A percentile compares a stretch with the other conserved stretches of the same genome.
Conservation (phyloP, 2,113 vertebrate species). For the Hystrix brachyura region DNA sequence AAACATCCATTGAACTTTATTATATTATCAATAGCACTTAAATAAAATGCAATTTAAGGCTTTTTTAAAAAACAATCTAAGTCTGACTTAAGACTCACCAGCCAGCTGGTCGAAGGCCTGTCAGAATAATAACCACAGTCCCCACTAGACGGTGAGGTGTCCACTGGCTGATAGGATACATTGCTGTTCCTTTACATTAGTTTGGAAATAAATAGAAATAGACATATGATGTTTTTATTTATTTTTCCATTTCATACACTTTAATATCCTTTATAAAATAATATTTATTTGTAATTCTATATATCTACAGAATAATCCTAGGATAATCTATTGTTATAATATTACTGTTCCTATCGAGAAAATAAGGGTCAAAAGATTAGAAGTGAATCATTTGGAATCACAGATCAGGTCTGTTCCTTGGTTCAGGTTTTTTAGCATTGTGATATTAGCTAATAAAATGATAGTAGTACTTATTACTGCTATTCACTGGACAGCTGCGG, state of each 20-base stretch:
- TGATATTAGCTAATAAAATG: background rate
- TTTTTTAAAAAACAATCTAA: constrained; percentile 10
- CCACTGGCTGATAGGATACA: background rate
- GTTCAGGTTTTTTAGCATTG: background rate
- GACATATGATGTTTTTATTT: background rate
- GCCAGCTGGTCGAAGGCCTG: constrained; percentile 36
- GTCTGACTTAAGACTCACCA: constrained; percentile 43
- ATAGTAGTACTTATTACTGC: background rate
- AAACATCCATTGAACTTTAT: constrained; percentile 72
- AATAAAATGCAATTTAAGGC: constrained; percentile 73
- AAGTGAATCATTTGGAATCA: background rate
- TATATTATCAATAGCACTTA: constrained; percentile 79
- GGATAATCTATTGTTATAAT: background rate
- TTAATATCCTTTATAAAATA: constrained; percentile 23
- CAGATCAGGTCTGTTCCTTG: background rate
- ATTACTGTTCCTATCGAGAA: background rate
- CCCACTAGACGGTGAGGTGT: background rate
- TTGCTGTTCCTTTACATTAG: background rate
- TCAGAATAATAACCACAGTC: background rate
- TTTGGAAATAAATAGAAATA: background rate
- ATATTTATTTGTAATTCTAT: constrained; percentile 19
- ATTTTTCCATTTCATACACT: constrained; percentile 39
- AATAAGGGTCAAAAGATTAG: background rate
- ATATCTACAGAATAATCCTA: constrained; percentile 10
- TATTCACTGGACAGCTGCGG: background rate